A percentile compares a stretch with the other conserved stretches of the same genome.
phyloP scores from a whole-genome alignment of 2,888 invertebrate species.

The Coecobrya sp. region DNA sequence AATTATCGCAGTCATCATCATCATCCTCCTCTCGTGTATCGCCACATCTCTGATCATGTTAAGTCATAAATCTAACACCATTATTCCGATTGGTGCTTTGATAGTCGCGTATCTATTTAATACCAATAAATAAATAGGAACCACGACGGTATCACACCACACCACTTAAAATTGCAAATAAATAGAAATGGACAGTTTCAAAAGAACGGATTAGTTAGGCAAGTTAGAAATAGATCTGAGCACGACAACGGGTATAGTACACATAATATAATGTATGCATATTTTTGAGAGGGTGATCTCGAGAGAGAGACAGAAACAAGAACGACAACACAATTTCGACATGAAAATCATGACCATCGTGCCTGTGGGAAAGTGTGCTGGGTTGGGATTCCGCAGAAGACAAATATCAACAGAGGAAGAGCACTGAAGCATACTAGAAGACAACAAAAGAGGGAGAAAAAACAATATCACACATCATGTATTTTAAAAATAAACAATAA shows the following conservation, averaged over 20 bases:
- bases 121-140: conserved; percentile 42
- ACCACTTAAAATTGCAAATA: conserved; percentile 68
- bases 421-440: conserved; percentile 29
- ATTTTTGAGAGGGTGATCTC: neutral
- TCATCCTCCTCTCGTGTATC: conserved; percentile 10
- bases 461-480: conserved; percentile 48
- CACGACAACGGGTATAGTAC: neutral
- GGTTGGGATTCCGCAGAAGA: conserved; percentile 56
- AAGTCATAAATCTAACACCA: conserved; percentile 71
- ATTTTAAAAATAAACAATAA: conserved; percentile 74
- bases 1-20: conserved; percentile 47
- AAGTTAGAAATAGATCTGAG: conserved; percentile 53
- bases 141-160: conserved; percentile 54
- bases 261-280: no score
- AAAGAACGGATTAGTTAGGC: conserved; percentile 44
- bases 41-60: conserved; percentile 67
- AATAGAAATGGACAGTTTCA: conserved; percentile 52
- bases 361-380: conserved; percentile 76
- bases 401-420: conserved; percentile 59
- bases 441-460: conserved; percentile 51
- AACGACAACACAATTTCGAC: conserved; percentile 59
- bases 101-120: conserved; percentile 52
- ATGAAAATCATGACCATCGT: conserved; percentile 81
- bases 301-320: conserved; percentile 12
- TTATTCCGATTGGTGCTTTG: conserved; percentile 65